Evolutionary conservation across 2,113 vertebrate genomes (phyloP), one percentile per base, ranked within the genome.

Genomic region (Pagrus major): DNA sequence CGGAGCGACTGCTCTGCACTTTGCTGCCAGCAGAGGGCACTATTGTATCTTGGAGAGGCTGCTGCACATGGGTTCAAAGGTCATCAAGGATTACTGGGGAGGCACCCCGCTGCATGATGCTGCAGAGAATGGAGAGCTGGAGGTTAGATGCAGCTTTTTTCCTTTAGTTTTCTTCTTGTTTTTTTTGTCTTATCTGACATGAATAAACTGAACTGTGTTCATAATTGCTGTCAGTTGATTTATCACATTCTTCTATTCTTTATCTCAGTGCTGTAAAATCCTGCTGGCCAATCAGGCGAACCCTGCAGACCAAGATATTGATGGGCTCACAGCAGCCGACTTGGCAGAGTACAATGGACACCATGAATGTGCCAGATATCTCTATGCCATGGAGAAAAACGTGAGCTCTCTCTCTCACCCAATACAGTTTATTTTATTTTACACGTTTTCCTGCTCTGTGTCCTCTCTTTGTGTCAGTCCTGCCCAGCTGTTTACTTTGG

Each of bases 21-120:
- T 96, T 58, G 95, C 96, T 1, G 96, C 96, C 76, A 96, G 96
- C n/a, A 94, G 95, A 1, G 96, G 96, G 67, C 96, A 97, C 84
- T 90, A 85, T 4, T 90, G 93, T 47, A 95, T 96, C 63, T 91
- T 96, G 23, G 94, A 96, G 72, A 90, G 90, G 18, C 94, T 97
- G 31, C 89, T 96, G 63, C 85, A 90, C 12, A 85, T 95, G 91
- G 95, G 95, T 2, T 94, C 95, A 60, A 92, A 93, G 33, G 71
- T 96, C 82, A 81, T 90, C 66, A 93, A 90, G 64, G 96, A 97
- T 76, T 90, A 92, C 81, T 96, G 96, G 96, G 96, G 96, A 2
- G 96, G 96, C 41, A 97, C 95, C 1, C 96, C 96, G 0, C 94
- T 97, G 52, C 96, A 97, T 5, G 95, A 97, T 3, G 96, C 96